These are phyloP conservation scores for Temnothorax unifasciatus DNA, from an alignment of 2,888 invertebrate genomes.

Conservation along the genomic window DNA sequence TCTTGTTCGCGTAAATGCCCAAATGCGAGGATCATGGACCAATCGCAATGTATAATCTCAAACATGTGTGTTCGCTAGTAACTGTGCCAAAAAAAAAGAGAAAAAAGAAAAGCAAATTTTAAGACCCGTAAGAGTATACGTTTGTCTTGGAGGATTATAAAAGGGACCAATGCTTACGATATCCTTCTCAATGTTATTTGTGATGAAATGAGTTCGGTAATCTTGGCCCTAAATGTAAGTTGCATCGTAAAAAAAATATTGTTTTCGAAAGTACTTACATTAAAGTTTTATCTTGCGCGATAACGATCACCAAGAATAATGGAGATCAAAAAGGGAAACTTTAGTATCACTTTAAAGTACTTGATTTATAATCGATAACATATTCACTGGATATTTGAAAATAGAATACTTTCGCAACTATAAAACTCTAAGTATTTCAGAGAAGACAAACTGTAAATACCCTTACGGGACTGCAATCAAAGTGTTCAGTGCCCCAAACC, in stretches of 20 bases:
- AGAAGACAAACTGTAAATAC: slow-evolving; percentile 57
- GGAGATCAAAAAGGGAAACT: not conserved
- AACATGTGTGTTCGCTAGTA: slow-evolving; percentile 75
- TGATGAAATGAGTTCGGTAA: not conserved
- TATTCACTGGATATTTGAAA: not conserved
- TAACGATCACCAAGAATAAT: not conserved
- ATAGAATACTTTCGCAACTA: slow-evolving; percentile 8
- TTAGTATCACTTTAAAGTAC: not conserved
- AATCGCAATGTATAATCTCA: slow-evolving; percentile 70
- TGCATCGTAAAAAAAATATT: not conserved
- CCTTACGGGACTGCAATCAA: slow-evolving; percentile 77
- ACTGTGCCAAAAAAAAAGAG: slow-evolving; percentile 76
- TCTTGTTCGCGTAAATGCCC: slow-evolving; percentile 29
- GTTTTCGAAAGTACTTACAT: not conserved
- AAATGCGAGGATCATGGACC: slow-evolving; percentile 57
- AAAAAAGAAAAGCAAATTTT: slow-evolving; percentile 21
- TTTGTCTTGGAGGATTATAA: slow-evolving; percentile 67
- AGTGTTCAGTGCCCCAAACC: slow-evolving; percentile 79
- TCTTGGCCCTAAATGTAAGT: slow-evolving; percentile 23
- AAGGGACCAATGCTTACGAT: slow-evolving; percentile 71
- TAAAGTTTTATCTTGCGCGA: not conserved
- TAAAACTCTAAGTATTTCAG: slow-evolving; percentile 38
- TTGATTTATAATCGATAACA: slow-evolving; percentile 4
- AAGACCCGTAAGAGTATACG: slow-evolving; percentile 74
- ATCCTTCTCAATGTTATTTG: not conserved